phyloP scores from a whole-genome alignment of 2,113 vertebrate genomes.

The Perca fluviatilis region DNA sequence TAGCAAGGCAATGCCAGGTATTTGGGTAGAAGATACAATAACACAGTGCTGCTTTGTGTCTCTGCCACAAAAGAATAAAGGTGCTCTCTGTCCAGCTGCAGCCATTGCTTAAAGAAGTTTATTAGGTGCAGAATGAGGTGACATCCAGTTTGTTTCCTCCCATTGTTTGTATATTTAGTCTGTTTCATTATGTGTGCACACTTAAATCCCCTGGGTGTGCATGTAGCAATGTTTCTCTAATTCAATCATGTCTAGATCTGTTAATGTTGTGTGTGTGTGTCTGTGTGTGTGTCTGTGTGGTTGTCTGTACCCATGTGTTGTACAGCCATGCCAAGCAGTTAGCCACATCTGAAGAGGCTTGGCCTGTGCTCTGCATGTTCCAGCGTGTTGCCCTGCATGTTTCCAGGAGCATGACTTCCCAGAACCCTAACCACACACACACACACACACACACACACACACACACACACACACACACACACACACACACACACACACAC shows the following conservation, averaged over 20 bases:
- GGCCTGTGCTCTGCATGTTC: slow-evolving; percentile 72
- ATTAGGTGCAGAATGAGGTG: slow-evolving; percentile 27
- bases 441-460: slow-evolving; percentile 30
- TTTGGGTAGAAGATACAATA: slow-evolving; percentile 44
- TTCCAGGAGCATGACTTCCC: slow-evolving; percentile 79
- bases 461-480: slow-evolving; percentile 38
- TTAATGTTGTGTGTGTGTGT: slow-evolving; percentile 14
- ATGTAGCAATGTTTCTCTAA: slow-evolving; percentile 28
- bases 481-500: slow-evolving; percentile 37
- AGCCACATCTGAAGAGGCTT: slow-evolving; percentile 77
- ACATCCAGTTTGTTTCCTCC: slow-evolving; percentile 25
- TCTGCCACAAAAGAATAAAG: slow-evolving; percentile 41
- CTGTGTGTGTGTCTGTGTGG: slow-evolving; percentile 3
- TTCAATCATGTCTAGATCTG: slow-evolving; percentile 44
- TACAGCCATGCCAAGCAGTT: slow-evolving; percentile 59
- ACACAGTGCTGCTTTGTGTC: slow-evolving; percentile 48
- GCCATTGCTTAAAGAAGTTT: slow-evolving; percentile 19
- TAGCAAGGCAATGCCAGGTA: slow-evolving; percentile 28
- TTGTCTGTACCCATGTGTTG: slow-evolving; percentile 6
- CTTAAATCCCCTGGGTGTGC: slow-evolving; percentile 18
- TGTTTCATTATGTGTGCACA: neutral
- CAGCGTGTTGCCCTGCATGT: slow-evolving; percentile 74
- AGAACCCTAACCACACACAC: slow-evolving; percentile 76
- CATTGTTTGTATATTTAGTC: slow-evolving; percentile 26
- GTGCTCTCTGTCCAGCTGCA: slow-evolving; percentile 36